Base-by-base conservation (phyloP, 2,888 invertebrate genomes). In the Lampropteryx suffumata region DNA sequence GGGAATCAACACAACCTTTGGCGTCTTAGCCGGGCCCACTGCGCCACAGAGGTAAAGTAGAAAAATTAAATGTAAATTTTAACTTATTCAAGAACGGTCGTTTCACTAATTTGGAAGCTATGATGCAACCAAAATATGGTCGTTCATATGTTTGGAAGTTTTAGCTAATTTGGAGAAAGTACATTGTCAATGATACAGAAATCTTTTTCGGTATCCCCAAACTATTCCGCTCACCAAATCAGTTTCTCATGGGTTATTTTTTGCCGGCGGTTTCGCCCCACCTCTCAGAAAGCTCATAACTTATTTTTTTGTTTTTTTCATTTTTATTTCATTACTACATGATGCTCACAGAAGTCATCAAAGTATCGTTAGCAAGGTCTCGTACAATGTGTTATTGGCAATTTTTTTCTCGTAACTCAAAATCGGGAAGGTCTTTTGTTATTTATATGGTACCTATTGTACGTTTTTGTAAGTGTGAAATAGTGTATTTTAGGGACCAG, bases 381-480 rank as follows among this genome's bases (percentile, higher is more conserved):
- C 62, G 60, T 67, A 76, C 77, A 77, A 74, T 79, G 74, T 71
- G 65, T 78, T 83, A 83, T 84, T 81, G 84, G 68, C 77, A 77
- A 77, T 86, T 84, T 85, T 84, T 86, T 86, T 83, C 63, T 74
- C 81, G 76, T 84, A 82, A 81, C 64, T 84, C 83, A 82, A 85
- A 82, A 81, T 79, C 69, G 69, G 65, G 70, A 67, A 6, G n/a
- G 5, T 6, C 7, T 24, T 24, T 74, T 69, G 43, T 69, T 69
- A 63, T 64, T 67, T 76, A 68, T 77, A 69, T 76, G 61, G 71
- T 73, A 64, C 67, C 71, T 57, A 52, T 62, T 62, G 61, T 61
- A 55, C 55, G 40, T 46, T 48, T 9, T 17, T 36, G 36, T 47
- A 55, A 54, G 66, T 71, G 71, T 70, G 72, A 75, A 75, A 62